These are phyloP conservation scores for Danio tinwini DNA, from an alignment of 2,797 vertebrate species.

Conservation along the genomic window DNA sequence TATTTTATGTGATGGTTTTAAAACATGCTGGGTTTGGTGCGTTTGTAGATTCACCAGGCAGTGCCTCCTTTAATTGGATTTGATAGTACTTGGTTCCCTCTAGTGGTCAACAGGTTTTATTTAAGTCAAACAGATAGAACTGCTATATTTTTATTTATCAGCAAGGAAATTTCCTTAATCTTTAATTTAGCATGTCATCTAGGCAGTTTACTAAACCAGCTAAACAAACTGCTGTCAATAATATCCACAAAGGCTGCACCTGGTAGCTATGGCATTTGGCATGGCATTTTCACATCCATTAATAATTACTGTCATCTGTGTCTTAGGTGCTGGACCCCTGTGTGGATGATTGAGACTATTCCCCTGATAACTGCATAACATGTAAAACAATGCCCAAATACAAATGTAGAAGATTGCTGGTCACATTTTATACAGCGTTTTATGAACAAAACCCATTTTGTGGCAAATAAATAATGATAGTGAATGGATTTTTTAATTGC, in stretches of 20 bases:
- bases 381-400: background rate
- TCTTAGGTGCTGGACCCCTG: conserved; percentile 47
- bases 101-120: conserved; percentile 40
- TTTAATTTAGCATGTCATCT: background rate
- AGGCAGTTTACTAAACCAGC: conserved; percentile 12
- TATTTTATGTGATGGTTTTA: background rate
- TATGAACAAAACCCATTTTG: background rate
- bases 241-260: conserved; percentile 3
- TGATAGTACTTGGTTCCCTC: conserved; percentile 46
- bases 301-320: conserved; percentile 55
- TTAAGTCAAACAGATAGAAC: background rate
- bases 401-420: background rate
- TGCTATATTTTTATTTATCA: background rate
- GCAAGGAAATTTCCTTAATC: background rate
- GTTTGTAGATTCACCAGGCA: background rate
- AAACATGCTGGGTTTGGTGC: background rate
- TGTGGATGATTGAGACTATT: conserved; percentile 41
- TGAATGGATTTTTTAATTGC: background rate
- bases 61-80: background rate
- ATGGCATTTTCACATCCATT: conserved; percentile 54
- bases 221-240: conserved; percentile 25
- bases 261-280: conserved; percentile 47
- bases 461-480: background rate
- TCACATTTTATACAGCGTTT: background rate
- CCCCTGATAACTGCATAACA: conserved; percentile 18